Evolutionary conservation across 2,888 invertebrate genomes (phyloP).

Genomic region (Vesta saturnalis): DNA sequence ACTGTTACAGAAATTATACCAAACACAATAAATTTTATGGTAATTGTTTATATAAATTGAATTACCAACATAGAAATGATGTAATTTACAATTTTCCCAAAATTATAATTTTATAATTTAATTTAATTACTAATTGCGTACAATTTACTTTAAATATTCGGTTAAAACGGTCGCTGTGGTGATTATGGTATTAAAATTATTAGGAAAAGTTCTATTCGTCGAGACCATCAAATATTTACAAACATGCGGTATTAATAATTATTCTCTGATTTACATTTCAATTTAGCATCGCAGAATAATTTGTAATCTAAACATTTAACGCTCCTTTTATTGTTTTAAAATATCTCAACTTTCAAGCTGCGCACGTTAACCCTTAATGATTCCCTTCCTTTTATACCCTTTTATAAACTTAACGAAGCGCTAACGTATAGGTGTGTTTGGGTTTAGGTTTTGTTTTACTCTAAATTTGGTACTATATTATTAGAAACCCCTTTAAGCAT

Average conservation of each 20-base stretch:
- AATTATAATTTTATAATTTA: too few relatives aligned
- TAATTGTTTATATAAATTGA: too few relatives aligned
- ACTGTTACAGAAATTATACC: too few relatives aligned
- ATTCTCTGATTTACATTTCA: background rate
- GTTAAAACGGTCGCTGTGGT: background rate
- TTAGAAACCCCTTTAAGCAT: background rate
- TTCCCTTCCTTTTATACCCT: background rate
- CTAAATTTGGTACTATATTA: background rate
- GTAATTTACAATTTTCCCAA: too few relatives aligned
- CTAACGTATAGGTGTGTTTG: background rate
- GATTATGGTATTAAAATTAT: background rate
- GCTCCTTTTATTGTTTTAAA: background rate
- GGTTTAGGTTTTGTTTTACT: background rate
- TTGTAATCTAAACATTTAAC: background rate
- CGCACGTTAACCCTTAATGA: background rate
- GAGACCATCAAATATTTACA: background rate
- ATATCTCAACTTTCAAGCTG: background rate
- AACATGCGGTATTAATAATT: background rate
- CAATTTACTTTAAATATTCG: too few relatives aligned
- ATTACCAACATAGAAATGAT: too few relatives aligned
- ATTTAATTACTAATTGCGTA: too few relatives aligned
- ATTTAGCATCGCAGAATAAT: background rate
- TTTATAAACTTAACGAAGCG: conserved; percentile 8
- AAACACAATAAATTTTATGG: too few relatives aligned
- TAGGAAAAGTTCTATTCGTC: background rate